phyloP scores from a whole-genome alignment of 2,113 vertebrate genomes.

The Emydocephalus ijimae region DNA sequence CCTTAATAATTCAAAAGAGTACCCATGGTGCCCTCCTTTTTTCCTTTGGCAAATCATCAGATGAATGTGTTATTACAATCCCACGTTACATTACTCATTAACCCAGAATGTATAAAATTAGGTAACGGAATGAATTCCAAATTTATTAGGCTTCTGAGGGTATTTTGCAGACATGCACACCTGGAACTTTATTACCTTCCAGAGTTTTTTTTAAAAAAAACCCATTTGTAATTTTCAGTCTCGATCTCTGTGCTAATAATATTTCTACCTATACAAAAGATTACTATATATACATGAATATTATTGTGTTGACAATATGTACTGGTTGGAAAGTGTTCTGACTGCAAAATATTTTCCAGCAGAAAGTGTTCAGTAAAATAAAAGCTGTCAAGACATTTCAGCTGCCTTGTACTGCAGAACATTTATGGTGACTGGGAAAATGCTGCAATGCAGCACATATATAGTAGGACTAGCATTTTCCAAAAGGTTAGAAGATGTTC shows the following conservation, averaged over 20 bases:
- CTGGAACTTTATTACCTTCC: background rate
- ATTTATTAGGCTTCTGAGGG: background rate
- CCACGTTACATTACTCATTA: background rate
- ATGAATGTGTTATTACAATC: background rate
- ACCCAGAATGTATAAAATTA: background rate
- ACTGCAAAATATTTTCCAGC: slow-evolving; percentile 36
- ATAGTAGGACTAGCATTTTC: slow-evolving; percentile 34
- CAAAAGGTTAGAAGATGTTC: slow-evolving; percentile 42
- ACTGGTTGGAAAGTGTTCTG: slow-evolving; percentile 11
- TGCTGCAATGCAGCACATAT: slow-evolving; percentile 59
- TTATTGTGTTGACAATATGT: background rate
- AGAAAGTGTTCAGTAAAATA: slow-evolving; percentile 47
- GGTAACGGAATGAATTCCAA: background rate
- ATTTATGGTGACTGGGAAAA: slow-evolving; percentile 45
- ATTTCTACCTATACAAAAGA: background rate
- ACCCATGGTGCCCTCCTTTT: background rate
- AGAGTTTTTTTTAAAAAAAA: background rate
- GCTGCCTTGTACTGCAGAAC: slow-evolving; percentile 43
- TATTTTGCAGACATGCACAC: background rate
- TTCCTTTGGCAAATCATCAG: background rate
- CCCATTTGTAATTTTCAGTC: background rate
- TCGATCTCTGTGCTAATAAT: background rate
- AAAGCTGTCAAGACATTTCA: slow-evolving; percentile 39
- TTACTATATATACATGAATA: background rate
- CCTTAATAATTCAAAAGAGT: background rate